Conservation (phyloP, 2,113 vertebrate genomes). For the Cathartes aura region DNA sequence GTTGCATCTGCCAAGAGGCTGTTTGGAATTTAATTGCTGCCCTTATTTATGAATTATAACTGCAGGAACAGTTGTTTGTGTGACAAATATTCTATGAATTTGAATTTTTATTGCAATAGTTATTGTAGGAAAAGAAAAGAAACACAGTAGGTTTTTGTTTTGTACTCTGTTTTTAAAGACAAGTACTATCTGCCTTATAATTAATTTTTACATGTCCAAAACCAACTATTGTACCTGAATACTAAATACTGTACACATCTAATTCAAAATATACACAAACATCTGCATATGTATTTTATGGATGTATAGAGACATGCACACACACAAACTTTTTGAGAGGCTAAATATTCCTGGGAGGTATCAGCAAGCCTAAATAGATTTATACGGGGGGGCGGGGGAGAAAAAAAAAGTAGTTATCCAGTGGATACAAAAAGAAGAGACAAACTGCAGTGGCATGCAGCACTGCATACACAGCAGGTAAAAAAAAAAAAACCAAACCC, state of each 20-base stretch:
- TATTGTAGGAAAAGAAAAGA: neutral
- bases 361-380: neutral
- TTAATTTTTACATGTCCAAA: constrained; percentile 11
- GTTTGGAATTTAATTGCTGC: constrained; percentile 58
- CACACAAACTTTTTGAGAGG: neutral
- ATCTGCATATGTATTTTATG: neutral
- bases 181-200: constrained; percentile 1
- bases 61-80: constrained; percentile 8
- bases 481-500: neutral
- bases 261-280: neutral
- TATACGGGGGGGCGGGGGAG: fast-evolving
- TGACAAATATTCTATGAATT: constrained; percentile 39
- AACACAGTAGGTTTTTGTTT: neutral
- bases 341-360: neutral
- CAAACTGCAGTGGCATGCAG: neutral
- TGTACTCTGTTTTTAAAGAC: neutral
- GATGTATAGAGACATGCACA: neutral
- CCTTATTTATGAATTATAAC: constrained; percentile 60
- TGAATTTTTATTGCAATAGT: constrained; percentile 43
- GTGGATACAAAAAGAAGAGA: neutral
- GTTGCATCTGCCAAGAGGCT: constrained; percentile 52
- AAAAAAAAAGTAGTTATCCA: neutral
- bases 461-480: neutral
- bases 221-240: neutral
- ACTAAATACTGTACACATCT: neutral